A percentile compares a stretch with the other conserved stretches of the same genome.
Evolutionary conservation across 2,113 vertebrate species (phyloP).

Genomic region (Mellivora capensis): DNA sequence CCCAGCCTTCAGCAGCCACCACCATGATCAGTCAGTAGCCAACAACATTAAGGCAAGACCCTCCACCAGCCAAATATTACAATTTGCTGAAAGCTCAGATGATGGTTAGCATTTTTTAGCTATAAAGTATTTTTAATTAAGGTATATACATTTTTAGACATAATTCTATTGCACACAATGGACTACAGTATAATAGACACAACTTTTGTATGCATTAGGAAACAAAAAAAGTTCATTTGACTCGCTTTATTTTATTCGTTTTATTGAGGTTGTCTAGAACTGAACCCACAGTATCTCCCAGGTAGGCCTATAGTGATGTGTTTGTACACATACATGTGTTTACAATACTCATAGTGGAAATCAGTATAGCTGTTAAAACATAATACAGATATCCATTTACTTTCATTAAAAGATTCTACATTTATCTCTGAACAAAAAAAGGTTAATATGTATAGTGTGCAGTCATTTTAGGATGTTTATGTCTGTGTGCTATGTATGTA

Average conservation of each 20-base stretch:
- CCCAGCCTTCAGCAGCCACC: not conserved
- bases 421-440: not conserved
- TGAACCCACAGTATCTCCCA: not conserved
- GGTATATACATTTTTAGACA: not conserved
- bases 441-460: not conserved
- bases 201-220: not conserved
- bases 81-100: not conserved
- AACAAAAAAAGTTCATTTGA: not conserved
- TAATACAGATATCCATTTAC: not conserved
- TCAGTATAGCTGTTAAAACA: not conserved
- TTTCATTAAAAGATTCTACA: not conserved
- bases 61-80: not conserved
- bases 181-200: not conserved
- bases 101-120: not conserved
- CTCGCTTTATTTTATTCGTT: not conserved
- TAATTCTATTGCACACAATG: not conserved
- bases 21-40: not conserved
- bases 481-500: not conserved
- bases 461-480: not conserved
- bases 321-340: not conserved
- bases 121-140: not conserved
- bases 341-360: not conserved
- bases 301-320: not conserved
- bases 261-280: not conserved
- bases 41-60: not conserved